Conservation (phyloP, 2,888 invertebrate species). For the Dynastes grantii region DNA sequence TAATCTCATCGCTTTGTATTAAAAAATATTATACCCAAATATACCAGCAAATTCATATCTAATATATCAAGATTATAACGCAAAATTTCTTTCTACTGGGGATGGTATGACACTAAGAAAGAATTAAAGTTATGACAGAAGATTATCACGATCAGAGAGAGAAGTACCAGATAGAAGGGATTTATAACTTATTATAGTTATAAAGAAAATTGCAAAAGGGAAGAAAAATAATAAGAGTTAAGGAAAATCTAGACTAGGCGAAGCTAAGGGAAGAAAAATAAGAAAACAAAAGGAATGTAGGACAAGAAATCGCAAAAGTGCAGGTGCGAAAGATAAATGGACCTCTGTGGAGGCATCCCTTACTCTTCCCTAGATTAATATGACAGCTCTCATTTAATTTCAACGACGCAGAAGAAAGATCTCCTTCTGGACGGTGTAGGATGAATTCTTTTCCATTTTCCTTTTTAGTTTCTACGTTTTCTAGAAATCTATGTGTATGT, state of each 20-base stretch:
- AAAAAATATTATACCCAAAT: no score
- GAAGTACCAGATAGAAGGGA: neutral
- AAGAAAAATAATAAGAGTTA: neutral
- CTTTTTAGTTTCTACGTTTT: neutral
- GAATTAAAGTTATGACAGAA: neutral
- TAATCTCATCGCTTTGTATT: no score
- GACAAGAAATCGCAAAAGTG: slow-evolving; percentile 35
- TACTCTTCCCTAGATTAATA: slow-evolving; percentile 42
- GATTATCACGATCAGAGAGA: neutral
- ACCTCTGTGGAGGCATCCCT: slow-evolving; percentile 40
- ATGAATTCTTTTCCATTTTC: neutral
- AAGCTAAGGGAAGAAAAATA: neutral
- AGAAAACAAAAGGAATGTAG: neutral
- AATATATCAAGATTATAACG: no score
- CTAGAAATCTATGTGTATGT: no score
- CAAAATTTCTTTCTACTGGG: no score
- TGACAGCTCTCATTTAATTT: slow-evolving; percentile 43
- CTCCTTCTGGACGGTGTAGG: neutral
- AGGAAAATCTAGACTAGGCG: neutral
- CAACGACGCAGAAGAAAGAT: slow-evolving; percentile 21
- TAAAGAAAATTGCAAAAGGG: neutral
- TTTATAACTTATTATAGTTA: neutral
- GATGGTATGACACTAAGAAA: neutral
- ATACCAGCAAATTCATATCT: no score
- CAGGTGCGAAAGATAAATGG: slow-evolving; percentile 47